Evolutionary conservation across 2,113 vertebrate species (phyloP).

Genomic region (Lepus timidus): DNA sequence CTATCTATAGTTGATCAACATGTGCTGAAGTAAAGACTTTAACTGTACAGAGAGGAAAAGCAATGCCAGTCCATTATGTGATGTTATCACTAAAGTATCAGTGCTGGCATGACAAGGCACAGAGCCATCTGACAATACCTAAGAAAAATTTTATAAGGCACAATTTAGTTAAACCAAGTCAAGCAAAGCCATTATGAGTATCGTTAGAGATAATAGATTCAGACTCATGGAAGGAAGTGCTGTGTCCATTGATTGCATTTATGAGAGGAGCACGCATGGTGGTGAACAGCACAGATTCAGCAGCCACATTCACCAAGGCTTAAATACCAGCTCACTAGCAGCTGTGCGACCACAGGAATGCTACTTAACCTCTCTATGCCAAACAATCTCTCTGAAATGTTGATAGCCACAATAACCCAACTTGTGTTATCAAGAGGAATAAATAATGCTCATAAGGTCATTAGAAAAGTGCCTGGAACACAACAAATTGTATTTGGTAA

Average conservation of each 20-base stretch:
- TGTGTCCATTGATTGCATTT: not conserved
- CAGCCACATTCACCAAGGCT: not conserved
- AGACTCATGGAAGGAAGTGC: slow-evolving; percentile 43
- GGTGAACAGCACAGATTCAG: not conserved
- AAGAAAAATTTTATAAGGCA: not conserved
- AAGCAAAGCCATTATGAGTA: not conserved
- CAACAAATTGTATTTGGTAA: not conserved
- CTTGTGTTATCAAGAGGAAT: not conserved
- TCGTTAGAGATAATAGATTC: not conserved
- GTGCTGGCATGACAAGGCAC: not conserved
- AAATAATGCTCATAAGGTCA: not conserved
- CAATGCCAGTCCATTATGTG: not conserved
- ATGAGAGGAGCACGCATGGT: not conserved
- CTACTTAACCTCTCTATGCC: not conserved
- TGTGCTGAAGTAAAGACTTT: not conserved
- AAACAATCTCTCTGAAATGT: not conserved
- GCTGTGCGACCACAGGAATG: not conserved
- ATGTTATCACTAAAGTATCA: accelerated
- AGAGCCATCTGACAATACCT: not conserved
- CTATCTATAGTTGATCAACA: slow-evolving; percentile 17
- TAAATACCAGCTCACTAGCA: not conserved
- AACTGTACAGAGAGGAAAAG: not conserved
- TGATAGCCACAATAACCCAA: not conserved
- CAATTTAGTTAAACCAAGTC: not conserved
- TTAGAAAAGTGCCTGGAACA: not conserved